phyloP scores from a whole-genome alignment of 1,140 invertebrate species.

The Drosophila aff. region DNA sequence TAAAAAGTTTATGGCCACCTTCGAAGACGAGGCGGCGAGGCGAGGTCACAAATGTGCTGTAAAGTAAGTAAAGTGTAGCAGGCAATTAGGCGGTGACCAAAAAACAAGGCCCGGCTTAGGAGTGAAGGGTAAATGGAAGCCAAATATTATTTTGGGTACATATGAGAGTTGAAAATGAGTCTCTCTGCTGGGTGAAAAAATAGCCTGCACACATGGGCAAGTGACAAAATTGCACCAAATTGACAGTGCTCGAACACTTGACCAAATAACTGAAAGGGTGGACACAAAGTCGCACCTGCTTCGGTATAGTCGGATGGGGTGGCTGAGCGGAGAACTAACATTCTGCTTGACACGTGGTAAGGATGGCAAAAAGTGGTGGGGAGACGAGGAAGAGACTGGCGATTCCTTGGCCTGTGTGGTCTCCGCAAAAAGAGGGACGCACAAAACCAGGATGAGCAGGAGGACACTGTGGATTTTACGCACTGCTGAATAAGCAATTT shows the following conservation, averaged over 20 bases:
- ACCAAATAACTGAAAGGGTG: constrained; percentile 42
- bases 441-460: constrained; percentile 4
- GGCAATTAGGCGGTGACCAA: constrained; percentile 55
- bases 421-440: constrained; percentile 28
- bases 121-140: constrained; percentile 40
- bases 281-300: constrained; percentile 34
- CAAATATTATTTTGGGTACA: constrained; percentile 64
- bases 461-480: constrained; percentile 73
- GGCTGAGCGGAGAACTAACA: constrained; percentile 38
- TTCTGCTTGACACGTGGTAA: constrained; percentile 59
- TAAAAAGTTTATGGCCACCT: constrained; percentile 60
- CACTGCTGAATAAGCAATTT: constrained; percentile 84
- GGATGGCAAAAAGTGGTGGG: constrained; percentile 14
- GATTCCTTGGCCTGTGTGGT: constrained; percentile 33
- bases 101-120: constrained; percentile 1
- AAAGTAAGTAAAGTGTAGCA: constrained; percentile 51
- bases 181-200: not conserved
- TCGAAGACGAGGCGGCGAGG: not conserved
- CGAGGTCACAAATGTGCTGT: constrained; percentile 18
- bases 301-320: constrained; percentile 3
- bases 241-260: constrained; percentile 48
- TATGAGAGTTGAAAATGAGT: constrained; percentile 20
- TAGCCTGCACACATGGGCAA: constrained; percentile 3
- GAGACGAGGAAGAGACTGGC: not conserved
- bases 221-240: constrained; percentile 14